Evolutionary conservation across 2,113 vertebrate species (phyloP), one percentile per base, ranked within the genome.

Genomic region (Rhombomys opimus): DNA sequence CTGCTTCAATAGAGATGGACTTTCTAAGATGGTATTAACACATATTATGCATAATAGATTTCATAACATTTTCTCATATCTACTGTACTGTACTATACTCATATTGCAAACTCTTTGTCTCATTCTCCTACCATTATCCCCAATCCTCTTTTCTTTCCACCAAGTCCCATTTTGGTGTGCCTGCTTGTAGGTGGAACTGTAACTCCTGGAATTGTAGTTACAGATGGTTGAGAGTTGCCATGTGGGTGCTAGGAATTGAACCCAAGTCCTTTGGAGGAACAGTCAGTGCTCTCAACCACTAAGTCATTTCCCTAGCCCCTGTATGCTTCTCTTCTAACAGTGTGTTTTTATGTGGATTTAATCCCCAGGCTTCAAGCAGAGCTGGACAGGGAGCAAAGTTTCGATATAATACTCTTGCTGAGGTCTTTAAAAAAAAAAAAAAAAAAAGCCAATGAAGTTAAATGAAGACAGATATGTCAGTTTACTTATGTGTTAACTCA

Each of bases 401-500:
- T 84, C 52, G 35, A 18, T 75, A 89, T 4, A 65, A 70, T 38
- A 78, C n/a, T 67, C 90, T 27, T 23, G 20, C 11, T 57, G 18
- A n/a, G 22, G 27, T 85, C 59, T 46, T 46, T 5, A 46, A 46
- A 46, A 46, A 46, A 46, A 46, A 46, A 46, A 46, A 46, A 94
- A 94, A 91, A 94, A 94, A 91, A 20, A 63, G 61, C 25, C 22
- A 54, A 52, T 20, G 4, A 94, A 78, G 57, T 61, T 92, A 87
- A 84, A 38, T 76, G n/a, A 97, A 90, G 61, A 77, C 50, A 57
- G 65, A 67, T 27, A 30, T 20, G 30, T 27, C 3, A 85, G 35
- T 7, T 88, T 87, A 91, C 61, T 89, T 93, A 84, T 23, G 63
- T 32, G 7, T 89, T 84, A 91, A 93, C 38, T 90, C 14, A 87